A percentile compares a stretch with the other conserved stretches of the same genome.
Evolutionary conservation across 2,797 vertebrate species (phyloP).

Genomic region (Mus spretus): DNA sequence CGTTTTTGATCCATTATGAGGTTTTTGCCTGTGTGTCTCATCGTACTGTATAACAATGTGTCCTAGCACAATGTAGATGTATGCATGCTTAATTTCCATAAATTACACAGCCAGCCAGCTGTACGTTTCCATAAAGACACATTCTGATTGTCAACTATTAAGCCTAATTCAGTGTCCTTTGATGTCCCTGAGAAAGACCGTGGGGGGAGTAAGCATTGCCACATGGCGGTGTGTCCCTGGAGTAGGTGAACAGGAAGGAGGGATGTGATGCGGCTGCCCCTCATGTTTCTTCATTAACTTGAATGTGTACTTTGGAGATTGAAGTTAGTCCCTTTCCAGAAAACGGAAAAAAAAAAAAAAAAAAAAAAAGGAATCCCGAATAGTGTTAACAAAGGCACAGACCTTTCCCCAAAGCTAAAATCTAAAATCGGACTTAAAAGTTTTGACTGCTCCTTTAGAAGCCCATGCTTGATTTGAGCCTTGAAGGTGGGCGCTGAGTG

Average conservation of each 20-base stretch:
- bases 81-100: conserved; percentile 80
- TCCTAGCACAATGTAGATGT: conserved; percentile 66
- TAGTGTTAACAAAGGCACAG: not conserved
- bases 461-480: conserved; percentile 29
- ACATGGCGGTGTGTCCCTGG: conserved; percentile 55
- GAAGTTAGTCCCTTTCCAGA: conserved; percentile 7
- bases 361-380: conserved; percentile 2
- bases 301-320: conserved; percentile 54
- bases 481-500: not conserved
- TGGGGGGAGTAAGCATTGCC: conserved; percentile 37
- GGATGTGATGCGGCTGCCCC: not conserved
- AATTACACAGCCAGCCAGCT: conserved; percentile 78
- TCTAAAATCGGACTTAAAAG: not conserved
- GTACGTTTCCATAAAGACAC: conserved; percentile 77
- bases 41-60: conserved; percentile 70
- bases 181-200: conserved; percentile 70
- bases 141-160: conserved; percentile 78
- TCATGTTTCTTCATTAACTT: conserved; percentile 54
- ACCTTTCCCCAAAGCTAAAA: not conserved
- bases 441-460: not conserved
- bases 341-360: not conserved
- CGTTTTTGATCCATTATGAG: conserved; percentile 66
- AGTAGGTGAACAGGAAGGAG: not conserved
- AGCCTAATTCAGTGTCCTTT: conserved; percentile 70
- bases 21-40: conserved; percentile 68